Conservation (phyloP, 1,140 invertebrate genomes). For the Eurosta solidaginis region DNA sequence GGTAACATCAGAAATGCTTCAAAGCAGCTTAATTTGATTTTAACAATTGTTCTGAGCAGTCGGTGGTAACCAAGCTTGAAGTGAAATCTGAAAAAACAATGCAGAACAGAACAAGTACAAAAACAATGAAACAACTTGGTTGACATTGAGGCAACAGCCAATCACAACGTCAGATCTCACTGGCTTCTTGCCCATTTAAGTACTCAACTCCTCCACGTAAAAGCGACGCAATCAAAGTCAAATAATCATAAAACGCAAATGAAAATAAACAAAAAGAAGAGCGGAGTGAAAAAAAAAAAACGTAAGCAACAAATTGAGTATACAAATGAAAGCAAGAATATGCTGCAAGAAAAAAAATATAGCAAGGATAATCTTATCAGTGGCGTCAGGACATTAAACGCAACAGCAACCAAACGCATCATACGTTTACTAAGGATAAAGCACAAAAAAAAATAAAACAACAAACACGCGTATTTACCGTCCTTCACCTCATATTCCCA, state of each 20-base stretch:
- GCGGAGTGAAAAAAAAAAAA: neutral
- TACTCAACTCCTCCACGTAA: neutral
- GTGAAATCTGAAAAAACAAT: neutral
- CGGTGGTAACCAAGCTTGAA: neutral
- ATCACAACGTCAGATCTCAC: neutral
- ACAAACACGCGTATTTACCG: too few species aligned
- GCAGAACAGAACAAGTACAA: neutral
- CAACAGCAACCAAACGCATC: neutral
- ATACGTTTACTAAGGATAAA: too few species aligned
- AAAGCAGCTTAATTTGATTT: constrained; percentile 4
- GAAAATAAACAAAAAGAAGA: too few species aligned
- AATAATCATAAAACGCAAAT: constrained; percentile 23
- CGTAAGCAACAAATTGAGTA: neutral
- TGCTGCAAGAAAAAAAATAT: neutral
- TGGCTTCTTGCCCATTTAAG: neutral
- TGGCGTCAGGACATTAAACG: too few species aligned
- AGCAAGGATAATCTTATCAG: constrained; percentile 15
- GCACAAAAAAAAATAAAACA: neutral
- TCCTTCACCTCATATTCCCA: too few species aligned
- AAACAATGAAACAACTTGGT: neutral
- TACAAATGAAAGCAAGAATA: constrained; percentile 3
- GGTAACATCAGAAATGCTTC: neutral
- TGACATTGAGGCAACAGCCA: constrained; percentile 1
- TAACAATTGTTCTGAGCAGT: neutral
- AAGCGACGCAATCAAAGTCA: constrained; percentile 22